Percentiles rank a stretch among this genome's conserved stretches.
Evolutionary conservation across 2,888 invertebrate species (phyloP).

Genomic region (Marasmarcha lunaedactyla): DNA sequence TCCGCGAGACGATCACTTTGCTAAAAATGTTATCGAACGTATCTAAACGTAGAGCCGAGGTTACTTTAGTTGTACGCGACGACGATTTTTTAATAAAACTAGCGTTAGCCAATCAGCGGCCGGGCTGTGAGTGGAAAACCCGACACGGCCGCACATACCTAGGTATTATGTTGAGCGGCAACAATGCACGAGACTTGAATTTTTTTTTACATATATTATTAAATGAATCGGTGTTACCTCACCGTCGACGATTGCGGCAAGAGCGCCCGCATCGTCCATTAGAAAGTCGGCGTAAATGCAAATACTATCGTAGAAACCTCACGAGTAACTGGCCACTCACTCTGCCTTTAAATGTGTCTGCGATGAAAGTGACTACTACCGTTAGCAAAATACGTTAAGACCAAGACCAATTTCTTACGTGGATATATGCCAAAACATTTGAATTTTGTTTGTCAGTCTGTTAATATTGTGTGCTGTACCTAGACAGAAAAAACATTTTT

Average conservation of each 20-base stretch:
- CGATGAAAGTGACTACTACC: slow-evolving; percentile 68
- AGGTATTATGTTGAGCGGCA: slow-evolving; percentile 16
- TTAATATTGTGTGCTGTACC: no score
- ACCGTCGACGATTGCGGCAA: slow-evolving; percentile 64
- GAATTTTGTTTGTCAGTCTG: no score
- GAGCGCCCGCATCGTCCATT: slow-evolving; percentile 65
- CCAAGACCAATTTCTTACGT: slow-evolving; percentile 51
- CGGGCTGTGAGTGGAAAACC: slow-evolving; percentile 30
- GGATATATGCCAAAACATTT: slow-evolving; percentile 33
- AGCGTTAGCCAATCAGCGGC: slow-evolving; percentile 31
- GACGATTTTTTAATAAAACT: slow-evolving; percentile 41
- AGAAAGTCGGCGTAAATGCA: slow-evolving; percentile 71
- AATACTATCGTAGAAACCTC: slow-evolving; percentile 70
- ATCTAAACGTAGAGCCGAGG: slow-evolving; percentile 35
- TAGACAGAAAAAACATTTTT: no score
- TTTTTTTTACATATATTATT: slow-evolving; percentile 52
- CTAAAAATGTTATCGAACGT: slow-evolving; percentile 30
- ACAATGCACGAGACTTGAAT: slow-evolving; percentile 45
- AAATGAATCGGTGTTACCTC: slow-evolving; percentile 66
- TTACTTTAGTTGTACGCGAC: slow-evolving; percentile 41
- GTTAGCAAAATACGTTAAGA: slow-evolving; percentile 62
- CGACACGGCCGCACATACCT: neutral
- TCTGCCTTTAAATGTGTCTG: slow-evolving; percentile 64
- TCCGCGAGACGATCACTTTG: slow-evolving; percentile 28
- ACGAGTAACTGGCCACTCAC: slow-evolving; percentile 69